Evolutionary conservation across 2,113 vertebrate species (phyloP), one percentile per base, ranked within the genome.

Genomic region (Casuarius casuarius): DNA sequence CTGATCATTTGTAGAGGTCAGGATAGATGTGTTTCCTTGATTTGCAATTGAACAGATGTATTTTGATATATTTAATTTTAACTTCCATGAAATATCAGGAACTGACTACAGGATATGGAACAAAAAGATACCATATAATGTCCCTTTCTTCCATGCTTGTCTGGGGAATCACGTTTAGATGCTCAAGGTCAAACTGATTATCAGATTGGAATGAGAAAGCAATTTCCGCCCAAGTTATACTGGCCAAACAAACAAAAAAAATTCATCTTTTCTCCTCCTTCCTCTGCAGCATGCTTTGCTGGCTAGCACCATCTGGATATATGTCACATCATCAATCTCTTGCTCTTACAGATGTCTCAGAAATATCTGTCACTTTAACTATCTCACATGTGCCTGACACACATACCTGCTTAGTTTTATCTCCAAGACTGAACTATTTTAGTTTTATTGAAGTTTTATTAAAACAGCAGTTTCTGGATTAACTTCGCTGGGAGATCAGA

Each of bases 31-130:
- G 7, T 40, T 16, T 66, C 90, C 71, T 81, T 85, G 54, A 82
- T 88, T 92, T 88, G 19, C 29, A 90, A 75, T 75, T 90, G 66
- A 79, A 78, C 54, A 88, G 66, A 88, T 85, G 52, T 40, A 78
- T 62, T 88, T 78, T 87, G 9, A 20, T 56, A 46, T 62, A 73
- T 56, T 88, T 79, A 72, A 89, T 82, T 86, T 42, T 65, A 87
- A 91, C 38, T 40, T 54, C 26, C 22, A 31, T 84, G 68, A 86
- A 68, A 59, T 51, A 40, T 86, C 17, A 46, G 10, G 0, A 68
- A 33, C 18, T 68, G 42, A 48, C 73, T 77, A 26, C n/a, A 76
- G 44, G 49, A 87, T 8, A 73, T 40, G 8, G 7, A 20, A 77
- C 16, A 81, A 91, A 86, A 84, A 58, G 0, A 16, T 71, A 56